phyloP scores from a whole-genome alignment of 2,113 vertebrate species.

The Raja brachyura region DNA sequence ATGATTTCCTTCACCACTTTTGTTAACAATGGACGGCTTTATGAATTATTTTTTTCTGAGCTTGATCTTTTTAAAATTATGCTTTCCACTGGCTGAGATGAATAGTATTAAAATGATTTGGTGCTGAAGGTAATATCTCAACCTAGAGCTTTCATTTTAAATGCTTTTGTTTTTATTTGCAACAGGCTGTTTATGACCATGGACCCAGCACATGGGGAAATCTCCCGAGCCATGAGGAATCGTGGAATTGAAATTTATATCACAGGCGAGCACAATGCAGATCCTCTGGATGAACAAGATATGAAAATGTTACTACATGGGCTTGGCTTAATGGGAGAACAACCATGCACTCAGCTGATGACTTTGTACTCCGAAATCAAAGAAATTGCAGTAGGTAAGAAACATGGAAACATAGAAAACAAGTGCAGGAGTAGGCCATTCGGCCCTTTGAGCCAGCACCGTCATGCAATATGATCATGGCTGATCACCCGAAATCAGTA shows the following conservation, averaged over 20 bases:
- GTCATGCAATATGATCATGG: too few relatives aligned
- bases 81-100: too few relatives aligned
- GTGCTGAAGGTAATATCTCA: not conserved
- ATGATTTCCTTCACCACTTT: too few relatives aligned
- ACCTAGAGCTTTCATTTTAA: not conserved
- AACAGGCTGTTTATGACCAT: constrained; percentile 87
- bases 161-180: not conserved
- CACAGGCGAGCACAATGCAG: constrained; percentile 69
- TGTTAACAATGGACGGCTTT: too few relatives aligned
- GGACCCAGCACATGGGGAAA: constrained; percentile 90
- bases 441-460: too few relatives aligned
- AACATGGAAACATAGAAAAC: too few relatives aligned
- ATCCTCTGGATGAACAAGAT: constrained; percentile 65
- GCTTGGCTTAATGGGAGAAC: constrained; percentile 74
- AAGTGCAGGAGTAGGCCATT: too few relatives aligned
- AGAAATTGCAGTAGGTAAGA: constrained; percentile 68
- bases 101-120: too few relatives aligned
- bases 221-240: constrained; percentile 96
- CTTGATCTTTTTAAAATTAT: too few relatives aligned
- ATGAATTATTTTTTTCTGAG: too few relatives aligned
- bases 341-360: constrained; percentile 72
- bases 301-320: constrained; percentile 78
- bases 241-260: constrained; percentile 87
- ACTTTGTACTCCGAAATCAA: constrained; percentile 72
- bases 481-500: too few relatives aligned